These are phyloP conservation scores for Cheirogaleus major DNA, from an alignment of 2,797 vertebrate species.

Conservation along the genomic window DNA sequence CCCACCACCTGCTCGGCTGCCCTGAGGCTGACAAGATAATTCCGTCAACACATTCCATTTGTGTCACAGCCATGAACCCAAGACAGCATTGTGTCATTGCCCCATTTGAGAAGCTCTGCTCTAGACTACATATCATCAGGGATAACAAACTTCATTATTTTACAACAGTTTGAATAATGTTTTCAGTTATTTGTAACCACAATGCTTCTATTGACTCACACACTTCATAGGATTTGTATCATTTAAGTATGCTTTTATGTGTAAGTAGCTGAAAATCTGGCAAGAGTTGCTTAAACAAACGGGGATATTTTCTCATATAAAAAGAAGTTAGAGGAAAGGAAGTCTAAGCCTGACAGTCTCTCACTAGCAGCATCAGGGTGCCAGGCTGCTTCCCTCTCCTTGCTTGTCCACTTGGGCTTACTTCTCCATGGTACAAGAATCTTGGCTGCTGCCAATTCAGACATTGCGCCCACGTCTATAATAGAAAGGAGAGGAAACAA, in stretches of 20 bases:
- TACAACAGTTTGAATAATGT: too few relatives aligned
- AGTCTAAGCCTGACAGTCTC: too few relatives aligned
- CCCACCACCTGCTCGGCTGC: not conserved
- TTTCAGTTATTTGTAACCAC: not conserved
- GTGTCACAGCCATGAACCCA: fast-evolving
- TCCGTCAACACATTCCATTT: too few relatives aligned
- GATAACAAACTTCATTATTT: not conserved
- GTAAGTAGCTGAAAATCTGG: not conserved
- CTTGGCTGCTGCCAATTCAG: not conserved
- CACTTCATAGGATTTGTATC: not conserved
- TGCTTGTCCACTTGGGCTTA: too few relatives aligned
- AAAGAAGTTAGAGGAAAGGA: not conserved
- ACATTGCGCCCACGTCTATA: fast-evolving
- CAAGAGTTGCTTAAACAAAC: not conserved
- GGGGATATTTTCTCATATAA: not conserved
- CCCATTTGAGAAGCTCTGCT: not conserved
- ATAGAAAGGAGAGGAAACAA: not conserved
- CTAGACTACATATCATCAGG: fast-evolving
- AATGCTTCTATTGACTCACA: not conserved
- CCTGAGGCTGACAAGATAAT: too few relatives aligned
- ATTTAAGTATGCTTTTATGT: not conserved
- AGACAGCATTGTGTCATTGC: fast-evolving
- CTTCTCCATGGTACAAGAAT: not conserved
- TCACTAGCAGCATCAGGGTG: fast-evolving
- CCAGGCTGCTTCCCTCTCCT: not conserved